These are phyloP conservation scores for Clostera curtula DNA, from an alignment of 2,888 invertebrate species.

Conservation along the genomic window DNA sequence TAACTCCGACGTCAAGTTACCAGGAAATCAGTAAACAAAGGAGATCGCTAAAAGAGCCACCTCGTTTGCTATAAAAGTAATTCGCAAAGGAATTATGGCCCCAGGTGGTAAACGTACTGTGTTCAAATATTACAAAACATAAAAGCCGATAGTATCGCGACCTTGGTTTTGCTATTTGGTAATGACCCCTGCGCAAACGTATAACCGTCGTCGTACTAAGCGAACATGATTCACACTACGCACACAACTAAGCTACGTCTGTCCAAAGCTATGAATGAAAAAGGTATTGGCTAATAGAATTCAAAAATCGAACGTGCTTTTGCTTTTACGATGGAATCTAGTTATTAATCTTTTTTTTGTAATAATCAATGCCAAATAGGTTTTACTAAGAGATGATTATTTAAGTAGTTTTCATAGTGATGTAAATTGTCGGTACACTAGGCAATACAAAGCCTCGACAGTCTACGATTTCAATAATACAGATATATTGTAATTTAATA, in stretches of 20 bases:
- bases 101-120: slow-evolving; percentile 26
- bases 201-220: slow-evolving; percentile 34
- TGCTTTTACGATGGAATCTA: background rate
- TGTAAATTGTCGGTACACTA: no score
- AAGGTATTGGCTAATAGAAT: background rate
- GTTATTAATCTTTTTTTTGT: no score
- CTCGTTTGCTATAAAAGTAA: slow-evolving; percentile 6
- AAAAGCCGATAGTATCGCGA: slow-evolving; percentile 37
- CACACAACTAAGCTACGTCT: slow-evolving; percentile 11
- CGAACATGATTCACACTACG: slow-evolving; percentile 23
- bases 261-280: slow-evolving; percentile 7
- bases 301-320: slow-evolving; percentile 2
- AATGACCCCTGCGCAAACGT: slow-evolving; percentile 50
- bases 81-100: slow-evolving; percentile 15
- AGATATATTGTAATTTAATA: no score
- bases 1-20: background rate
- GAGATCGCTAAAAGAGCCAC: background rate
- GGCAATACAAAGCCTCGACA: no score
- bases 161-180: slow-evolving; percentile 50
- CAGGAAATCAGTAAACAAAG: background rate
- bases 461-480: no score
- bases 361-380: background rate
- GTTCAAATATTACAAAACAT: slow-evolving; percentile 27
- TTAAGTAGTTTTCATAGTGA: no score
- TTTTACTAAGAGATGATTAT: no score